A percentile compares a stretch with the other conserved stretches of the same genome.
Evolutionary conservation across 2,888 invertebrate species (phyloP).

Genomic region (Drosophila limbata): DNA sequence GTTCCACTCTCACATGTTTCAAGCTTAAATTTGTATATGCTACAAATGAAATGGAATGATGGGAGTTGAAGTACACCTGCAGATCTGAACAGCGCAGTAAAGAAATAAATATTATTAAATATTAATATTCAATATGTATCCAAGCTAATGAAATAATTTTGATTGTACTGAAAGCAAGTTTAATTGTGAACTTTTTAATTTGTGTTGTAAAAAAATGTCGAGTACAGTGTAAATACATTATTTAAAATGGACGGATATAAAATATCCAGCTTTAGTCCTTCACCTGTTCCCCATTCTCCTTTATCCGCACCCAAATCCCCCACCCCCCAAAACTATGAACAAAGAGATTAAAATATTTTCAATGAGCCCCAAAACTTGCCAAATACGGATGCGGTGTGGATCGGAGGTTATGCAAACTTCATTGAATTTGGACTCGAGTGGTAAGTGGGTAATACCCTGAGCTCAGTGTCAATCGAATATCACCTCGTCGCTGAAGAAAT

Average conservation of each 20-base stretch:
- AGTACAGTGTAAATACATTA: background rate
- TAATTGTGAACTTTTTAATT: background rate
- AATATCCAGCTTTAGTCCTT: background rate
- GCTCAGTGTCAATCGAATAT: constrained; percentile 38
- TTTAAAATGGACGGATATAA: background rate
- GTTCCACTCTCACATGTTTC: constrained; percentile 36
- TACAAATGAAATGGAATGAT: constrained; percentile 6
- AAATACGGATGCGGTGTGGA: constrained; percentile 28
- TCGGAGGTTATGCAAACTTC: constrained; percentile 51
- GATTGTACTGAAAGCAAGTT: background rate
- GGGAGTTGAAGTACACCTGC: constrained; percentile 8
- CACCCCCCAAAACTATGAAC: constrained; percentile 69
- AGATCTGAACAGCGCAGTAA: background rate
- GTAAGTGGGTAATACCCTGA: constrained; percentile 58
- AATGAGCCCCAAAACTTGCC: constrained; percentile 24
- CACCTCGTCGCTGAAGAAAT: constrained; percentile 20
- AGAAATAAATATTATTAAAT: background rate
- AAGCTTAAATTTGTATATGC: constrained; percentile 13
- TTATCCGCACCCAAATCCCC: constrained; percentile 24
- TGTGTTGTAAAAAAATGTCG: background rate
- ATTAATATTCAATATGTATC: background rate
- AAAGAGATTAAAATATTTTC: constrained; percentile 77
- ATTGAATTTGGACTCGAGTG: constrained; percentile 39
- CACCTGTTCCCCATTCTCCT: background rate
- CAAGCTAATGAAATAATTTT: background rate